Evolutionary conservation across 2,113 vertebrate genomes (phyloP), one percentile per base, ranked within the genome.

Genomic region (Poeciliopsis retropinna): DNA sequence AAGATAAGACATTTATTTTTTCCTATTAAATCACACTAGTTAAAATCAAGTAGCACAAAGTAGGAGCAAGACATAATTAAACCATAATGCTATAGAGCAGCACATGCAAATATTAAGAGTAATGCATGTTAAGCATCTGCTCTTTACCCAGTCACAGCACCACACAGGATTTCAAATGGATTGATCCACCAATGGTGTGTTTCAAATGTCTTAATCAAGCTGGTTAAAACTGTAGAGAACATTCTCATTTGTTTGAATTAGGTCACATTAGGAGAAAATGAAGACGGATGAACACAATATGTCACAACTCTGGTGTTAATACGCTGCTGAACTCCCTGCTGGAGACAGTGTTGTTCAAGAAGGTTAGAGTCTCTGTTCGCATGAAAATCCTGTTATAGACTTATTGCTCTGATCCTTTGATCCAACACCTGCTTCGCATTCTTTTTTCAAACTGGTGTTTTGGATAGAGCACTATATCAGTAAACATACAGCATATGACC

Each of bases 231-330:
- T 25, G 69, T 60, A 54, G 72, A 85, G 79, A 86, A 78, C 83
- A 70, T 69, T 73, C 76, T 88, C 88, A 91, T 93, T 83, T 87
- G 80, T 94, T 88, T 91, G 69, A 78, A 87, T 92, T 90, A 91
- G 76, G 85, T 82, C 85, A 84, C 78, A 92, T 91, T 86, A 84
- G 68, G 69, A 44, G 72, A 39, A 88, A 89, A 91, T 86, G 79
- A 89, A 91, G 89, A 92, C 74, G 72, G 81, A 91, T 91, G 81
- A 88, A 83, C 73, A 60, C 65, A 84, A 88, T 79, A 81, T 73
- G 69, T 62, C 65, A 22, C 80, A 51, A 29, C 72, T 81, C 62
- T 71, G 39, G 87, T 84, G 83, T 77, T 15, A 69, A 71, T 65
- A 73, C 28, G 79, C 76, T 8, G 32, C 28, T 10, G 31, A 76